These are phyloP conservation scores for Rosalia funebris DNA, from an alignment of 2,888 invertebrate genomes.

Conservation along the genomic window DNA sequence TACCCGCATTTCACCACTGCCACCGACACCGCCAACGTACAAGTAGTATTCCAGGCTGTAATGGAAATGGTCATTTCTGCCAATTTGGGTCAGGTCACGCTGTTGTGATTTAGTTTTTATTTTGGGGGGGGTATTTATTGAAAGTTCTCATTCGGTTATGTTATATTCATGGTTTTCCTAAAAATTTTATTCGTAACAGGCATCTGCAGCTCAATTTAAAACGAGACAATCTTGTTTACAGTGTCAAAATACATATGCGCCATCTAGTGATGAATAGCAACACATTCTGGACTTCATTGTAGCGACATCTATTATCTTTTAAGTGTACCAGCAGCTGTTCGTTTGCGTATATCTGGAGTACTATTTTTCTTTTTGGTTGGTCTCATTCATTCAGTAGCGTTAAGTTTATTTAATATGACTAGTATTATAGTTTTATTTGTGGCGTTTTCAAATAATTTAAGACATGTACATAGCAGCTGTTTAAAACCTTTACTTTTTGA, in stretches of 20 bases:
- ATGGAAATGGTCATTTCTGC: conserved; percentile 74
- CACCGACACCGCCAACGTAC: conserved; percentile 74
- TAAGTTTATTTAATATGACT: conserved; percentile 7
- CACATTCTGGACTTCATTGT: no score
- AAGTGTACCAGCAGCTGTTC: no score
- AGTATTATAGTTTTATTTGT: conserved; percentile 2
- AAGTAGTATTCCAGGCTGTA: conserved; percentile 73
- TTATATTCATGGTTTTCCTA: background rate
- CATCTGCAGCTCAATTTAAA: no score
- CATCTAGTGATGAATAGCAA: no score
- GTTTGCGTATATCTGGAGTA: no score
- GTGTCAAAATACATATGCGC: no score
- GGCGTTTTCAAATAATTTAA: background rate
- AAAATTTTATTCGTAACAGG: background rate
- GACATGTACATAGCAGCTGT: background rate
- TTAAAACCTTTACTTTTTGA: background rate
- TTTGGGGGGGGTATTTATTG: no score
- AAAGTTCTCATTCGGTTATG: no score
- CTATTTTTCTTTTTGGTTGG: conserved; percentile 10
- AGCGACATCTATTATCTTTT: no score
- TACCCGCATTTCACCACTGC: conserved; percentile 76
- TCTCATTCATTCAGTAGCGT: no score
- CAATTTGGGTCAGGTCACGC: conserved; percentile 69
- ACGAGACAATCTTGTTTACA: no score
- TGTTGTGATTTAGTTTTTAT: no score